phyloP scores from a whole-genome alignment of 1,140 invertebrate genomes.

The Acyrthosiphon pisum region DNA sequence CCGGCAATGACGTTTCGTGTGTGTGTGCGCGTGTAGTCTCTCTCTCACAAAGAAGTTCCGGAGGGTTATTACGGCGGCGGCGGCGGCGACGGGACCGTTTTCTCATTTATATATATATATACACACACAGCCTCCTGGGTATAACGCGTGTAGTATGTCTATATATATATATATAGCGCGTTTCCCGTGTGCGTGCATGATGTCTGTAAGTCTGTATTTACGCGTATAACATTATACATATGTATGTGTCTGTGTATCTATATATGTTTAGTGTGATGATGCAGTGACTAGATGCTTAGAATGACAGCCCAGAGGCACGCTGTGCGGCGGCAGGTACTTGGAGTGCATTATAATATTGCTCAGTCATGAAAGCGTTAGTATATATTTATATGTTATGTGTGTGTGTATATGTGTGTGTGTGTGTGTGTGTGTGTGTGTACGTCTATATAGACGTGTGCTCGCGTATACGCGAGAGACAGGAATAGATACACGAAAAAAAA shows the following conservation, averaged over 20 bases:
- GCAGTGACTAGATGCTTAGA: constrained; percentile 53
- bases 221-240: not conserved
- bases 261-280: not conserved
- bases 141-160: not conserved
- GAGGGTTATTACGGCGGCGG: constrained; percentile 47
- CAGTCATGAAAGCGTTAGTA: constrained; percentile 3
- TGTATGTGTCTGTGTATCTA: not conserved
- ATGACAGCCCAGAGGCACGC: constrained; percentile 53
- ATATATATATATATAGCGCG: not conserved
- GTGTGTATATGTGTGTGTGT: not conserved
- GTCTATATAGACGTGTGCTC: not conserved
- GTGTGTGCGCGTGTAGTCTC: not conserved
- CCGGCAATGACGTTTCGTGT: constrained; percentile 55
- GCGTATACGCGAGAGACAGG: not conserved
- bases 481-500: not conserved
- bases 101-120: not conserved
- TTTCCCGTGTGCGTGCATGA: not conserved
- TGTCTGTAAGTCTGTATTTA: constrained; percentile 9
- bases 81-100: not conserved
- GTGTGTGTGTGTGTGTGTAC: not conserved
- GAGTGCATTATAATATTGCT: constrained; percentile 52
- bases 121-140: not conserved
- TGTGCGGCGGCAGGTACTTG: constrained; percentile 19
- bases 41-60: constrained; percentile 54
- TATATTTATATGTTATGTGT: not conserved